Percentiles rank a stretch among this genome's conserved stretches.
Conservation (phyloP, 2,797 vertebrate species). For the Pyrocephalus nanus region DNA sequence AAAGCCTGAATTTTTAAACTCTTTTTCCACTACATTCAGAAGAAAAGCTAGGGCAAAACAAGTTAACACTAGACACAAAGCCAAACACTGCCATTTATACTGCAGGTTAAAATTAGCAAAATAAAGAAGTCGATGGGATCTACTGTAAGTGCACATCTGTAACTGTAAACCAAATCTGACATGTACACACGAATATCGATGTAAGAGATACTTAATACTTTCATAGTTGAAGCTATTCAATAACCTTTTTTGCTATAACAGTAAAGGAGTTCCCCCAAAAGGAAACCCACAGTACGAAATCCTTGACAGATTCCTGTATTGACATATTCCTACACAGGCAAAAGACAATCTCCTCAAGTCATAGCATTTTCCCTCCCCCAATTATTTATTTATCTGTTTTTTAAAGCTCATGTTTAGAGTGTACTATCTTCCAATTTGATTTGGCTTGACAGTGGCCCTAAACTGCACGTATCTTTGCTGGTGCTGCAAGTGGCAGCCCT, state of each 20-base stretch:
- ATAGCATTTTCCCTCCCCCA: neutral
- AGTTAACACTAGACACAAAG: neutral
- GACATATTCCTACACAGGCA: neutral
- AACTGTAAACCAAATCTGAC: neutral
- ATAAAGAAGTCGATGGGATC: neutral
- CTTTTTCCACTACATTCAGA: neutral
- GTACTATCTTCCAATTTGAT: neutral
- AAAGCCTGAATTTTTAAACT: neutral
- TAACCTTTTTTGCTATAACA: neutral
- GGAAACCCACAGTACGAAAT: neutral
- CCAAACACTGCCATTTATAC: neutral
- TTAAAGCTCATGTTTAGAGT: neutral
- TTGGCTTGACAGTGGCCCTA: neutral
- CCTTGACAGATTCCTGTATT: neutral
- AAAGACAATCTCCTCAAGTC: neutral
- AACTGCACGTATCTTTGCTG: too few species aligned
- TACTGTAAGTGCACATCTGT: rapidly evolving
- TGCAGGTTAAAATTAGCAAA: neutral
- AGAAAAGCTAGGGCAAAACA: neutral
- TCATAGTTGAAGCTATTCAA: neutral
- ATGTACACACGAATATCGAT: neutral
- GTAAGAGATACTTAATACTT: neutral
- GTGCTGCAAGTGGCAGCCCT: neutral
- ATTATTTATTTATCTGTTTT: neutral
- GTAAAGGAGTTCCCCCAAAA: neutral